A percentile compares a stretch with the other conserved stretches of the same genome.
phyloP scores from a whole-genome alignment of 2,888 invertebrate genomes.

The Temnothorax ravouxi region DNA sequence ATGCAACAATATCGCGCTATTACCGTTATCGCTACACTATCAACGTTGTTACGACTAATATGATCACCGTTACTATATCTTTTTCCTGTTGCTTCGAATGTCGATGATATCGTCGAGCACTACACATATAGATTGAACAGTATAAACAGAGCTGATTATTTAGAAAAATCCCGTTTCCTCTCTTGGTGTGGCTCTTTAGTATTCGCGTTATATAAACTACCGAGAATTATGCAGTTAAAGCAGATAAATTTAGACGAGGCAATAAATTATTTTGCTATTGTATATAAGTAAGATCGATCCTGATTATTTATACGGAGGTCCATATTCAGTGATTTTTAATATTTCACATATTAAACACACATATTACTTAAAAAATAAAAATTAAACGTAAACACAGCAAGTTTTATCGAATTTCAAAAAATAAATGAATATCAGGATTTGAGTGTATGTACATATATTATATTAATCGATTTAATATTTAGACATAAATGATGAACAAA shows the following conservation, averaged over 20 bases:
- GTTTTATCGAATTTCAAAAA: not conserved
- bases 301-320: not conserved
- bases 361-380: not conserved
- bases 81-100: not conserved
- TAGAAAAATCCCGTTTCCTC: slow-evolving; percentile 7
- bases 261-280: slow-evolving; percentile 1
- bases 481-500: not conserved
- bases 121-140: slow-evolving; percentile 3
- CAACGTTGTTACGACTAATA: slow-evolving; percentile 33
- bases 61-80: slow-evolving; percentile 24
- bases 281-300: not conserved
- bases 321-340: not conserved
- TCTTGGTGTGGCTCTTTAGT: not conserved
- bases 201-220: slow-evolving; percentile 24
- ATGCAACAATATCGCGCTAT: slow-evolving; percentile 6
- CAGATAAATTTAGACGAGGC: slow-evolving; percentile 16
- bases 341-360: too few relatives aligned
- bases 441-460: not conserved
- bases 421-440: not conserved
- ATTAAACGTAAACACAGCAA: not conserved
- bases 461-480: slow-evolving; percentile 1
- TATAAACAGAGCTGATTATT: slow-evolving; percentile 21
- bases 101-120: slow-evolving; percentile 14
- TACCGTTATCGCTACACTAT: slow-evolving; percentile 46
- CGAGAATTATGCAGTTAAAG: slow-evolving; percentile 17